Base-by-base conservation (phyloP, 2,113 vertebrate genomes). In the Emydocephalus ijimae region DNA sequence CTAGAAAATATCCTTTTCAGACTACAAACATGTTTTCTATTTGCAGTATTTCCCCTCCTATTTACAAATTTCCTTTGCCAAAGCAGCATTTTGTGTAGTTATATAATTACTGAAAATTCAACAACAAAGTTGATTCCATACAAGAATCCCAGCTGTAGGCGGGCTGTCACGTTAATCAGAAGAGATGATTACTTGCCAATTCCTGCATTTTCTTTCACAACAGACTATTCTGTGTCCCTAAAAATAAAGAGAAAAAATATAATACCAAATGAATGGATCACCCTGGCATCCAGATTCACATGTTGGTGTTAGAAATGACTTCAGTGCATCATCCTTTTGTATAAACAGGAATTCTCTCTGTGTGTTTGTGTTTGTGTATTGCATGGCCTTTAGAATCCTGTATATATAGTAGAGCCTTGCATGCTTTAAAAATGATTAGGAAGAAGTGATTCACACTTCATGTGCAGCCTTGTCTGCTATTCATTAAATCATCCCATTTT, bases 21-120 rank as follows among this genome's bases (percentile, higher is more conserved):
- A 94, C 85, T 93, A 94, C 92, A 97, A 96, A 97, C 87, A 96
- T n/a, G 50, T 54, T 90, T 43, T 90, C 93, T 55, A 89, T 95
- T 97, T 96, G 95, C 90, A 92, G 95, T 95, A 29, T 9, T 52
- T 93, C 39, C 85, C 91, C 34, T 92, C 39, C 93, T 89, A 0
- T 90, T 48, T 93, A 34, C 91, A 96, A 93, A 96, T 94, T 87
- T 95, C 90, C 55, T 90, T 94, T 93, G 95, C 92, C 95, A 96
- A 50, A 61, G 34, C 23, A 74, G 21, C 50, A 94, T 96, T 93
- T 89, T 96, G 94, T 90, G 89, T 39, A 86, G 92, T 59, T 94
- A 88, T 74, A 43, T 90, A 94, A 81, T 74, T 18, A 45, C 69
- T 61, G 94, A 95, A 74, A 95, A 91, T 92, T 48, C 69, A 61